Base-by-base conservation (phyloP, 37 sponge, comb jelly and placozoan species). In the Mnemiopsis leidyi region DNA sequence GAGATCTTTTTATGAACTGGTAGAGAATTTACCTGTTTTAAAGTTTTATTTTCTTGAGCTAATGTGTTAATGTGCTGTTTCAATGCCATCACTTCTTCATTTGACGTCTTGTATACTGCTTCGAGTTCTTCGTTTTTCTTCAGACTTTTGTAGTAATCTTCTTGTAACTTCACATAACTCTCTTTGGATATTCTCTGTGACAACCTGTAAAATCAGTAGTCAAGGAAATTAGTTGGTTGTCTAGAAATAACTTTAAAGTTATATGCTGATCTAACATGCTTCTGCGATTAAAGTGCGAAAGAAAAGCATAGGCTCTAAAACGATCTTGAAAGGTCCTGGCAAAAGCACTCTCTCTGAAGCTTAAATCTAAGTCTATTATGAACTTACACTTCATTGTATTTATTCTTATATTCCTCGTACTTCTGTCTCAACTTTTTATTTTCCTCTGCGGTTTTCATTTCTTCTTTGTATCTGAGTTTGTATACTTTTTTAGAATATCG, bases 91-190 rank as follows among this genome's bases (percentile, higher is more conserved):
- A 85, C 7, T 85, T 85, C 61, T 33, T 38, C 90, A 3, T 3
- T 40, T 13, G 90, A 85, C 0, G 40, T 85, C 29, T 33, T 40
- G 7, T 40, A 33, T 2, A 40, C 36, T 28, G 37, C 90, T 23
- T 40, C 61, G n/a, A 85, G 5, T 21, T 85, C 90, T 37, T 85
- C 90, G 23, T 13, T 40, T 61, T 33, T 85, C 61, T 85, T 85
- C 3, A 85, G 48, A 26, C 36, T 33, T 40, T 85, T 85, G 61
- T 85, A 85, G 24, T 85, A 85, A 26, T 85, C 90, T 26, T 85
- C 90, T 37, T 85, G 90, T 39, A 85, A 61, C 61, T 40, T 38
- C 90, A 85, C 39, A 39, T 85, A 85, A 33, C 90, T 85, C 90
- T 85, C 90, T 26, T 85, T 85, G 0, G 90, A 38, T 85, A 85